phyloP scores from a whole-genome alignment of 2,888 invertebrate genomes.

The Metalampra italica region DNA sequence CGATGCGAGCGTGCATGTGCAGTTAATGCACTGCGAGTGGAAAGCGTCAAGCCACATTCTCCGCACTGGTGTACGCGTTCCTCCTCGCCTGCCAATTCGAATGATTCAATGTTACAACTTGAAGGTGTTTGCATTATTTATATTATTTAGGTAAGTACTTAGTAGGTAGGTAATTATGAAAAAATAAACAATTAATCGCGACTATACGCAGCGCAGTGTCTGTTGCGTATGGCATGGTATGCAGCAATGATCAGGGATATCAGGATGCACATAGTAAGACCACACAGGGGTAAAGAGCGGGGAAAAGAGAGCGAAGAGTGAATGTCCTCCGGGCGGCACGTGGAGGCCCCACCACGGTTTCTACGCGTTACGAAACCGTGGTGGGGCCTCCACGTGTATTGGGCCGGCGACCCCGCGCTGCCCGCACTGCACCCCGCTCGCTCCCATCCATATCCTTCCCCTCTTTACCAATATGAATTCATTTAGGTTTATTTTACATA shows the following conservation, averaged over 20 bases:
- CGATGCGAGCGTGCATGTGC: conserved; percentile 80
- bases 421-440: conserved; percentile 41
- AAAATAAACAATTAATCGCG: conserved; percentile 31
- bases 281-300: conserved; percentile 35
- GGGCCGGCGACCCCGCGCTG: conserved; percentile 58
- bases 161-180: background rate
- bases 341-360: conserved; percentile 74
- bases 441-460: conserved; percentile 14
- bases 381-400: conserved; percentile 74
- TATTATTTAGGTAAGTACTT: background rate
- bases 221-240: conserved; percentile 68
- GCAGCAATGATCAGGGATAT: conserved; percentile 64
- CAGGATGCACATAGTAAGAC: conserved; percentile 67
- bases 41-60: conserved; percentile 86
- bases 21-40: conserved; percentile 86
- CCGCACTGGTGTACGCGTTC: conserved; percentile 79
- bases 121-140: conserved; percentile 37
- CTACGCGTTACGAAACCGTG: conserved; percentile 35
- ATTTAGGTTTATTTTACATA: no score
- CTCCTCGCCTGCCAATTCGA: conserved; percentile 72
- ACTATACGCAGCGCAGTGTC: conserved; percentile 64
- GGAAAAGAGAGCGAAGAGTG: conserved; percentile 48
- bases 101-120: conserved; percentile 40
- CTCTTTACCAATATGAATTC: no score
- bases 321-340: conserved; percentile 52